Base-by-base conservation (phyloP, 37 sponge, comb jelly and placozoan species). In the Spongilla lacustris region DNA sequence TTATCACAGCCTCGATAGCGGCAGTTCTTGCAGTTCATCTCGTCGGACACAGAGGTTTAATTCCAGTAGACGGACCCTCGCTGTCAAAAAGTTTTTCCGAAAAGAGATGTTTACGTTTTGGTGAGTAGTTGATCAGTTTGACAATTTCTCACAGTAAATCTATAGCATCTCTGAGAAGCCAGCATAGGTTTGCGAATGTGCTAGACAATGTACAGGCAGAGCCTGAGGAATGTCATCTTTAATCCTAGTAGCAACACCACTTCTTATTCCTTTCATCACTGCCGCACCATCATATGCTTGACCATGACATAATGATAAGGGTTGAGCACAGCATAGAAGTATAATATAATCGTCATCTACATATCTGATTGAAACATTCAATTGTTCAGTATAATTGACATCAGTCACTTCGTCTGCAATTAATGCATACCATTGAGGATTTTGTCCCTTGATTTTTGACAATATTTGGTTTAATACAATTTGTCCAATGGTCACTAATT, bases 241-340 rank as follows among this genome's bases (percentile, higher is more conserved):
- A 88, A 75, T 78, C 46, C 28, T 74, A 69, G 93, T 84, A 17
- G 89, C 90, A 41, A 89, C 49, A 33, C 93, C 89, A 33, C 75
- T 85, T 50, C 85, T 76, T 12, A 38, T 67, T 35, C 89, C 93
- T 71, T 71, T 50, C 92, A 92, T 92, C 30, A 71, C 73, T 38
- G 89, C 76, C 41, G 92, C 88, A 69, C 92, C 92, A 87, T 91
- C 92, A 91, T 84, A 91, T 1, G 93, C 93, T 78, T 88, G 89
- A 12, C 86, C 89, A 22, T 86, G 77, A 69, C 86, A 89, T 23
- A 89, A 76, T 73, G 78, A 73, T 58, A 93, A 68, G 38, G 89
- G 89, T 17, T 89, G 80, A 67, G 25, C 50, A 76, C 58, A 58
- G 58, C 58, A 17, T 58, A 58, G 58, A 58, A 78, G 29, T 78